Evolutionary conservation across 2,888 invertebrate genomes (phyloP).

Genomic region (Amitus sp.): DNA sequence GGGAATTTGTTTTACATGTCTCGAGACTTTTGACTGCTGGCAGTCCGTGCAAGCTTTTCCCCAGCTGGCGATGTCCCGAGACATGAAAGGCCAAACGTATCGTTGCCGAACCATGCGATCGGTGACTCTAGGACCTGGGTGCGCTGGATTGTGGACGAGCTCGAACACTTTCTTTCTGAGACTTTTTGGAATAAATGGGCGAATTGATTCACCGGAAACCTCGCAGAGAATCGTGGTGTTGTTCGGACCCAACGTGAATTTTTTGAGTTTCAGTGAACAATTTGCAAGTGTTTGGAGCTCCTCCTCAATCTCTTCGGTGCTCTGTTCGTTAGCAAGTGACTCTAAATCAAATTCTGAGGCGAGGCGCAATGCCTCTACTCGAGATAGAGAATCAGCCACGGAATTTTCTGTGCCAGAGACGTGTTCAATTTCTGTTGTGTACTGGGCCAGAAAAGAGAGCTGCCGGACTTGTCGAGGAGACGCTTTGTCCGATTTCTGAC

Average conservation of each 20-base stretch:
- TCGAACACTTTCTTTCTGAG: slow-evolving; percentile 31
- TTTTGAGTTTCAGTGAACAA: background rate
- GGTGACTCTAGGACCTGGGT: slow-evolving; percentile 37
- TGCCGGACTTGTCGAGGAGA: slow-evolving; percentile 27
- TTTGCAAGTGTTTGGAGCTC: too few species aligned
- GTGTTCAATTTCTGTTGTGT: slow-evolving; percentile 25
- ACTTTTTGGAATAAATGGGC: slow-evolving; percentile 33
- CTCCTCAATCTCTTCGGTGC: too few species aligned
- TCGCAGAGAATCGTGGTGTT: background rate
- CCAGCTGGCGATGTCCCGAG: slow-evolving; percentile 45
- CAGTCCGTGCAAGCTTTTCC: slow-evolving; percentile 47
- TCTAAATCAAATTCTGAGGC: too few species aligned
- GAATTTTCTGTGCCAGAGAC: slow-evolving; percentile 15
- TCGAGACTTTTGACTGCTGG: slow-evolving; percentile 49
- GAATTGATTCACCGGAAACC: background rate
- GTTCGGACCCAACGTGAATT: background rate
- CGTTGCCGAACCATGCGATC: slow-evolving; percentile 35
- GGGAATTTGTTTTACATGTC: slow-evolving; percentile 42
- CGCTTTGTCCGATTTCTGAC: slow-evolving; percentile 10
- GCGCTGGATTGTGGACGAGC: slow-evolving; percentile 24
- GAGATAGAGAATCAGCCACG: slow-evolving; percentile 15
- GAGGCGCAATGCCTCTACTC: background rate
- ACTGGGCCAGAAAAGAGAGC: slow-evolving; percentile 28
- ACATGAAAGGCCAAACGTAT: slow-evolving; percentile 48
- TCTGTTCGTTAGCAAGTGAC: too few species aligned